A percentile compares a stretch with the other conserved stretches of the same genome.
These are phyloP conservation scores for Scolopax rusticola DNA, from an alignment of 2,797 vertebrate species.

Conservation along the genomic window DNA sequence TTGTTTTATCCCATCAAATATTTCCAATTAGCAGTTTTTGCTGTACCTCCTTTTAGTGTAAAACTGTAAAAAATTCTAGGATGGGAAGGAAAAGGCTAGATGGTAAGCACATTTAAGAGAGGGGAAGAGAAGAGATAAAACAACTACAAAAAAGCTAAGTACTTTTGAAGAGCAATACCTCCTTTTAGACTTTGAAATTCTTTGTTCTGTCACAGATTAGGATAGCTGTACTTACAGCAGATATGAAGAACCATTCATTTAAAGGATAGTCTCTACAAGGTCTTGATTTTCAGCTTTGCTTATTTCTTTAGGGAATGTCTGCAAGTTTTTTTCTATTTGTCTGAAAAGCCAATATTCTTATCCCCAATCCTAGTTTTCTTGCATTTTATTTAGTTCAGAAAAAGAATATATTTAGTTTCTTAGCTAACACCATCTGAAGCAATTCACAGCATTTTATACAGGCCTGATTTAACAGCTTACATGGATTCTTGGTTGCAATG, in stretches of 20 bases:
- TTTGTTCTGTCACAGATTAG: background rate
- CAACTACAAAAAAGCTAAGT: background rate
- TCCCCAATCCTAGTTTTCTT: background rate
- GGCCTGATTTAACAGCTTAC: background rate
- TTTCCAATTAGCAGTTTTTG: background rate
- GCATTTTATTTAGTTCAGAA: background rate
- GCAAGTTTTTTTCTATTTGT: background rate
- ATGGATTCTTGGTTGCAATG: background rate
- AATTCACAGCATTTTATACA: background rate
- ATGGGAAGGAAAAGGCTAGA: background rate
- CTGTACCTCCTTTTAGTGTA: background rate
- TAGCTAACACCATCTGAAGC: background rate
- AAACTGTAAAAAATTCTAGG: background rate
- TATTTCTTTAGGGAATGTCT: background rate
- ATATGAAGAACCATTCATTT: fast-evolving
- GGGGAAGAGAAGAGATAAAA: background rate
- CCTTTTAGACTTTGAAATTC: background rate
- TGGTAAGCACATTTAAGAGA: background rate
- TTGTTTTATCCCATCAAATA: background rate
- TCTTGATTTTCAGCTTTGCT: background rate
- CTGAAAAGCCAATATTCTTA: background rate
- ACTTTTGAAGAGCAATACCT: background rate
- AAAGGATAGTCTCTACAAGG: background rate
- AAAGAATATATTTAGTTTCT: background rate
- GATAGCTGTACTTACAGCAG: background rate